Evolutionary conservation across 2,888 invertebrate species (phyloP).

Genomic region (Pseudeuparius sepicola): DNA sequence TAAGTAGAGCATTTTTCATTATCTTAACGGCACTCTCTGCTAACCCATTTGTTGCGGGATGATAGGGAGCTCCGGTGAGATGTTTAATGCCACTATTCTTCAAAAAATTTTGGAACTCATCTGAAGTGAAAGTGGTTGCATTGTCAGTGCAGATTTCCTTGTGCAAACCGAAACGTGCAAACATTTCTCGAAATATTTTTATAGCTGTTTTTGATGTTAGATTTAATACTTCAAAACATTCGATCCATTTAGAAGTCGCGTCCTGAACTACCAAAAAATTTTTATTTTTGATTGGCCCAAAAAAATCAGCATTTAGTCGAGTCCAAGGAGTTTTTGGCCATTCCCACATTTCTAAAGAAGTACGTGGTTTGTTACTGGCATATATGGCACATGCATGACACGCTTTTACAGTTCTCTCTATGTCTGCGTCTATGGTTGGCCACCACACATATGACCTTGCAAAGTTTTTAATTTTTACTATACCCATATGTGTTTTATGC

Average conservation of each 20-base stretch:
- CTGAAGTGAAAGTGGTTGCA: no score
- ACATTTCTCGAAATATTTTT: constrained; percentile 11
- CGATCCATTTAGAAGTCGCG: constrained; percentile 14
- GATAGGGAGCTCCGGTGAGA: constrained; percentile 8
- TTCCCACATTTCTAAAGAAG: constrained; percentile 7
- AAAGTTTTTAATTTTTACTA: constrained; percentile 31
- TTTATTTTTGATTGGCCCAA: constrained; percentile 6
- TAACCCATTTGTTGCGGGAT: constrained; percentile 9
- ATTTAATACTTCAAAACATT: constrained; percentile 9
- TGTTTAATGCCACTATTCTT: constrained; percentile 9
- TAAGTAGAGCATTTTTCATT: constrained; percentile 10
- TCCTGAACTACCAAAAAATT: constrained; percentile 2
- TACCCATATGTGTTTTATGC: constrained; percentile 12
- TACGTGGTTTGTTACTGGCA: not conserved
- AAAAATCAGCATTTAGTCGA: constrained; percentile 15
- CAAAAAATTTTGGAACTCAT: constrained; percentile 6
- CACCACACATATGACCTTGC: constrained; percentile 10
- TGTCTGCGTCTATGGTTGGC: constrained; percentile 4
- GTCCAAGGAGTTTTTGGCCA: constrained; percentile 14
- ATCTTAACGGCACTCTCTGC: constrained; percentile 13
- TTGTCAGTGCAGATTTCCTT: constrained; percentile 8
- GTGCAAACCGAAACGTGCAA: constrained; percentile 14
- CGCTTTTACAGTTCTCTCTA: constrained; percentile 1
- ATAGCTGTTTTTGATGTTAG: constrained; percentile 5
- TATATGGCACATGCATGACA: constrained; percentile 4